Evolutionary conservation across 1,140 invertebrate species (phyloP).

Genomic region (Anastatus disparis): DNA sequence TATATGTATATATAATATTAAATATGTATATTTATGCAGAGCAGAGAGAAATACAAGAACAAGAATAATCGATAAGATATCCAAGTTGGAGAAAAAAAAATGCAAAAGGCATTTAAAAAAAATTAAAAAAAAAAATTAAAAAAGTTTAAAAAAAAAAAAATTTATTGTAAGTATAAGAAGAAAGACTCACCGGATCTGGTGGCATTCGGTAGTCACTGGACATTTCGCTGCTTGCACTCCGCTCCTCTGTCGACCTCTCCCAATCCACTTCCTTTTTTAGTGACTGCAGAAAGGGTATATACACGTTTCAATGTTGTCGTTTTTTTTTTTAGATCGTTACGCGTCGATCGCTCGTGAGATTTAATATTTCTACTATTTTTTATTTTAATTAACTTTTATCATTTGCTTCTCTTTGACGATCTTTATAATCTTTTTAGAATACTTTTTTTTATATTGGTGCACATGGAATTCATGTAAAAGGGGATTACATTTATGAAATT

Average conservation of each 20-base stretch:
- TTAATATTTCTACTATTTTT: too few relatives aligned
- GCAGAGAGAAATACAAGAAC: conserved; percentile 62
- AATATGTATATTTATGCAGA: conserved; percentile 61
- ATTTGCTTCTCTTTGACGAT: too few relatives aligned
- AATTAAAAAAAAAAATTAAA: too few relatives aligned
- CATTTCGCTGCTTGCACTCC: conserved; percentile 77
- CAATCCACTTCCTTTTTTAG: conserved; percentile 90
- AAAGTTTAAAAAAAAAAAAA: too few relatives aligned
- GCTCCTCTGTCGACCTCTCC: conserved; percentile 80
- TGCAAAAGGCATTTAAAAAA: conserved; percentile 50
- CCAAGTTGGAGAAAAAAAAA: conserved; percentile 48
- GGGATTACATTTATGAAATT: too few relatives aligned
- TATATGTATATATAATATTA: conserved; percentile 48
- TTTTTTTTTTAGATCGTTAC: conserved; percentile 42
- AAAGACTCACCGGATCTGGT: conserved; percentile 87
- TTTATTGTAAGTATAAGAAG: too few relatives aligned
- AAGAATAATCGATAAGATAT: conserved; percentile 61
- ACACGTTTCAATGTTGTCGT: conserved; percentile 19
- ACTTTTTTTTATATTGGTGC: too few relatives aligned
- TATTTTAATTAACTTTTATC: too few relatives aligned
- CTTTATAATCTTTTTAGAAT: too few relatives aligned
- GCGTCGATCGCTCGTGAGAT: background rate
- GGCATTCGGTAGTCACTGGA: conserved; percentile 81
- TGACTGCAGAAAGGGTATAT: conserved; percentile 75
- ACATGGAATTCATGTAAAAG: too few relatives aligned